Conservation (phyloP, 2,113 vertebrate species). For the Ceuthmochares aereus region DNA sequence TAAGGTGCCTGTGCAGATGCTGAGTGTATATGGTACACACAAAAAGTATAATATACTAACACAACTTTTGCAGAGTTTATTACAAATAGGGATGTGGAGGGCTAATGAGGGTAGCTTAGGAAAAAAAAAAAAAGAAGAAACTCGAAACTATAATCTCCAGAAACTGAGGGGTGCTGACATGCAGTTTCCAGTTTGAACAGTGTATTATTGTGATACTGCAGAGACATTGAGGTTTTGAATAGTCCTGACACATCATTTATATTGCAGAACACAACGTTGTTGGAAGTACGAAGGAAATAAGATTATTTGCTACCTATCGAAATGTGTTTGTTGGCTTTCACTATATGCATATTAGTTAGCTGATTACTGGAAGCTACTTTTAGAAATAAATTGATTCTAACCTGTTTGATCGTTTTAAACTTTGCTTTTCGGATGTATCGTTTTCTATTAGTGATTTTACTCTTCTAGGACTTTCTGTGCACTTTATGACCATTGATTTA, state of each 20-base stretch:
- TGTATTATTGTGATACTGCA: not conserved
- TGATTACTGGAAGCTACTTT: not conserved
- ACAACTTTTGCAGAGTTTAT: not conserved
- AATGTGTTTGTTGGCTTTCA: not conserved
- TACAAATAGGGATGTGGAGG: not conserved
- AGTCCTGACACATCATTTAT: not conserved
- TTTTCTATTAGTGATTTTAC: not conserved
- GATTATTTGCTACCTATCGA: not conserved
- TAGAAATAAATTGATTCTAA: not conserved
- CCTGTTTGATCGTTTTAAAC: slow-evolving; percentile 8
- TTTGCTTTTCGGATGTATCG: not conserved
- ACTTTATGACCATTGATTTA: not conserved
- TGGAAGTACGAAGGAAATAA: not conserved
- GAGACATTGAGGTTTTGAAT: not conserved
- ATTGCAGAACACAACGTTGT: not conserved
- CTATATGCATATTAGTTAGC: not conserved
- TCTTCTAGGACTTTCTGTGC: not conserved
- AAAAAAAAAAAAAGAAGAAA: no score
- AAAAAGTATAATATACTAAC: not conserved
- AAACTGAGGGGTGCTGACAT: not conserved
- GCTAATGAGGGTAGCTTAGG: not conserved
- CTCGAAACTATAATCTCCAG: not conserved
- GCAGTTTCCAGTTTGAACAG: not conserved
- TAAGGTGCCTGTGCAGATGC: not conserved
- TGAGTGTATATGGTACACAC: not conserved